Percentiles rank a stretch among this genome's conserved stretches.
Evolutionary conservation across 1,140 invertebrate genomes (phyloP).

Genomic region (Drosophila sp.): DNA sequence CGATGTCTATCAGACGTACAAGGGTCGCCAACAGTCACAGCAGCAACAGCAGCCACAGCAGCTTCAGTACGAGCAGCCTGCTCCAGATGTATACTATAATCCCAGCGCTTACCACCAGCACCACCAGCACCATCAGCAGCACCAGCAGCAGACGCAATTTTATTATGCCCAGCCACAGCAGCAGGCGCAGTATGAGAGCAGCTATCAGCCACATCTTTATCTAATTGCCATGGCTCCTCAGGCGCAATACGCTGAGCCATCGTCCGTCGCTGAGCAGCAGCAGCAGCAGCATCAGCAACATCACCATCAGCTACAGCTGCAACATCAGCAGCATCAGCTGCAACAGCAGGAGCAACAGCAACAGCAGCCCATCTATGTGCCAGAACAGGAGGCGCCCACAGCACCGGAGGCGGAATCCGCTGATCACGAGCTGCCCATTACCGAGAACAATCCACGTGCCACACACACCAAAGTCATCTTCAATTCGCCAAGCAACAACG

Average conservation of each 20-base stretch:
- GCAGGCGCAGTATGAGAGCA: slow-evolving; percentile 41
- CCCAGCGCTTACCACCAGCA: slow-evolving; percentile 36
- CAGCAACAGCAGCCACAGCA: slow-evolving; percentile 64
- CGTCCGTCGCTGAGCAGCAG: slow-evolving; percentile 1
- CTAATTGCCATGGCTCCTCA: slow-evolving; percentile 73
- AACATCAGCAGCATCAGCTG: slow-evolving; percentile 21
- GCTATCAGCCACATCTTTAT: slow-evolving; percentile 71
- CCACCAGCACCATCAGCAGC: too few species aligned
- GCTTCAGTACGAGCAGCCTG: slow-evolving; percentile 51
- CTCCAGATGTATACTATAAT: slow-evolving; percentile 55
- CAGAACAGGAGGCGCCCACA: slow-evolving; percentile 58
- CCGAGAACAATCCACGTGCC: slow-evolving; percentile 78
- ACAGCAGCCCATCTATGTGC: slow-evolving; percentile 71
- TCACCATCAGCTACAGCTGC: slow-evolving; percentile 3
- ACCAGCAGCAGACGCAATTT: slow-evolving; percentile 53
- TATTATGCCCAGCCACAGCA: slow-evolving; percentile 67
- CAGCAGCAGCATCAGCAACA: slow-evolving; percentile 26
- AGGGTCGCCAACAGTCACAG: slow-evolving; percentile 68
- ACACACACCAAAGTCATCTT: slow-evolving; percentile 83
- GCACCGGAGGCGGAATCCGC: slow-evolving; percentile 28
- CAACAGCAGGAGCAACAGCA: slow-evolving; percentile 8
- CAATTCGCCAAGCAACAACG: slow-evolving; percentile 49
- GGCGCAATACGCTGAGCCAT: slow-evolving; percentile 35
- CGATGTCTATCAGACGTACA: slow-evolving; percentile 79
- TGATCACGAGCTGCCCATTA: slow-evolving; percentile 56